These are phyloP conservation scores for Drosophila subpulchrella DNA, from an alignment of 1,140 invertebrate species.

Conservation along the genomic window DNA sequence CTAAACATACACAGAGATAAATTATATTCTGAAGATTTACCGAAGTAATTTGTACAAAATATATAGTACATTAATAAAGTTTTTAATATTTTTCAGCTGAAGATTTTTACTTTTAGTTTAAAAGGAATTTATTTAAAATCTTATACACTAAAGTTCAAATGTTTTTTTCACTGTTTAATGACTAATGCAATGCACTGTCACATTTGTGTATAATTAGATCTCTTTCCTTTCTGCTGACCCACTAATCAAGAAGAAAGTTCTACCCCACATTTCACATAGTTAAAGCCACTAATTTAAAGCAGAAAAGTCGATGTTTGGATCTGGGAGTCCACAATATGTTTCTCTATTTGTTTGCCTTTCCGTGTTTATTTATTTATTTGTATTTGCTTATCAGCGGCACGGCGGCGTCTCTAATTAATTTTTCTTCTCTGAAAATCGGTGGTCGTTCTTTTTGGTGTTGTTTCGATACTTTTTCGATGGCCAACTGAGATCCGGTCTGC, in stretches of 20 bases:
- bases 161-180: conserved; percentile 28
- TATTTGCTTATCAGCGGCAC: conserved; percentile 67
- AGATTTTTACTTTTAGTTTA: no score
- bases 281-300: conserved; percentile 16
- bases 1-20: conserved; percentile 23
- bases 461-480: conserved; percentile 26
- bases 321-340: conserved; percentile 35
- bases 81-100: no score
- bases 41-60: no score
- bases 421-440: conserved; percentile 42
- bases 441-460: conserved; percentile 12
- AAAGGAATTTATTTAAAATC: no score
- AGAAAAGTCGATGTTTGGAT: conserved; percentile 7
- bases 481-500: conserved; percentile 59
- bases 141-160: no score
- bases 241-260: conserved; percentile 68
- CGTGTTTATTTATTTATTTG: conserved; percentile 69
- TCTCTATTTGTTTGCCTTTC: conserved; percentile 27
- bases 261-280: conserved; percentile 22
- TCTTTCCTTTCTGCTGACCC: conserved; percentile 15
- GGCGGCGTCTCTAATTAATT: conserved; percentile 76
- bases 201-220: conserved; percentile 16
- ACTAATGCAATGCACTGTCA: conserved; percentile 29
- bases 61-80: no score
- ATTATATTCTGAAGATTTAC: conserved; percentile 15